Percentiles rank a stretch among this genome's conserved stretches.
Conservation (phyloP, 2,797 vertebrate genomes). For the Scarus forsteni region DNA sequence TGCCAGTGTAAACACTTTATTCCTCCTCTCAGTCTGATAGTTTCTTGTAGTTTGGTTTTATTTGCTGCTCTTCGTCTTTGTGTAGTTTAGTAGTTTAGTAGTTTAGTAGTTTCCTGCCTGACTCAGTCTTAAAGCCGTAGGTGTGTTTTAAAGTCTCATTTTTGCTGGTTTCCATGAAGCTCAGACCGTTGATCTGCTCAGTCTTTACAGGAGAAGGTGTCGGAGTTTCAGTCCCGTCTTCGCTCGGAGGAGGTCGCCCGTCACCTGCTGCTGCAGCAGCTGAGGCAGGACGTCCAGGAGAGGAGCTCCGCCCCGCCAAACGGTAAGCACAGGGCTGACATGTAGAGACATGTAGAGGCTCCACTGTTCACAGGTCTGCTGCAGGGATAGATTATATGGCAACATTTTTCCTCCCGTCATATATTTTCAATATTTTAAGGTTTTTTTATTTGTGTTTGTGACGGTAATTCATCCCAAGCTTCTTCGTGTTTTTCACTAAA, state of each 20-base stretch:
- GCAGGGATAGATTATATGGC: too few relatives aligned
- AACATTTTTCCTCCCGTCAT: too few relatives aligned
- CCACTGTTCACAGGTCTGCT: background rate
- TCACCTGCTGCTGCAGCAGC: slow-evolving; percentile 68
- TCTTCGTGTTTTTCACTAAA: too few relatives aligned
- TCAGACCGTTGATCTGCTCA: slow-evolving; percentile 34
- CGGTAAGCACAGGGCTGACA: slow-evolving; percentile 52
- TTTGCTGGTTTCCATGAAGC: background rate
- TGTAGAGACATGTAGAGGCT: too few relatives aligned
- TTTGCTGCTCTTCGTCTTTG: background rate
- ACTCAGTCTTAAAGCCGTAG: background rate
- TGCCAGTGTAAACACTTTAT: slow-evolving; percentile 69
- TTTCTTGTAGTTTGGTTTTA: background rate
- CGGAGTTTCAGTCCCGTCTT: slow-evolving; percentile 79
- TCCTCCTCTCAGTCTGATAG: slow-evolving; percentile 34
- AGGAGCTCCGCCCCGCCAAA: slow-evolving; percentile 28
- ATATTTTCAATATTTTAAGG: too few relatives aligned
- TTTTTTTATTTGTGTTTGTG: too few relatives aligned
- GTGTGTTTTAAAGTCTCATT: background rate
- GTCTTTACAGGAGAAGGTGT: slow-evolving; percentile 70
- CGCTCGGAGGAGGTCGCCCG: slow-evolving; percentile 76
- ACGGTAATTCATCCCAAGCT: too few relatives aligned
- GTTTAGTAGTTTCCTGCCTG: too few relatives aligned
- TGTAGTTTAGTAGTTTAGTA: too few relatives aligned
- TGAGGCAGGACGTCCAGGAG: slow-evolving; percentile 55